A percentile compares a stretch with the other conserved stretches of the same genome.
Conservation (phyloP, 2,113 vertebrate genomes). For the Xerus inauris region DNA sequence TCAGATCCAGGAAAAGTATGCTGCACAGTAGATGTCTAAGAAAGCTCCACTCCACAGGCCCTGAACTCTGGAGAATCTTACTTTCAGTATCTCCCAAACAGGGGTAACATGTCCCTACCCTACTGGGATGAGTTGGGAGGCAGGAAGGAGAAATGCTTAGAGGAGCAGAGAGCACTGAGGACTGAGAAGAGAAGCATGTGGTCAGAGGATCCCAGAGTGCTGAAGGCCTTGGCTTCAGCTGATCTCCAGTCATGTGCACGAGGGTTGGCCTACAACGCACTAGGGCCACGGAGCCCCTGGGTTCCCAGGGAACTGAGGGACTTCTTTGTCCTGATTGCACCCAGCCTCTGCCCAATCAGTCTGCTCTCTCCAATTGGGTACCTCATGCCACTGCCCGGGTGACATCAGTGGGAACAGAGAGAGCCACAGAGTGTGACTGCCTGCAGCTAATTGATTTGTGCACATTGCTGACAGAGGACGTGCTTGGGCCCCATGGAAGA, state of each 20-base stretch:
- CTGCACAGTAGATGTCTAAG: neutral
- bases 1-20: neutral
- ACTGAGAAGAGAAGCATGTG: neutral
- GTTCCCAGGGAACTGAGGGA: neutral
- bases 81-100: neutral
- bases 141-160: no score
- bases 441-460: conserved; percentile 85
- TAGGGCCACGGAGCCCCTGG: neutral
- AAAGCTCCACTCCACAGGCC: neutral
- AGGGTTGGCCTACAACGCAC: neutral
- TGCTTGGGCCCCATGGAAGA: conserved; percentile 75
- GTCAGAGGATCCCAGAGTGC: neutral
- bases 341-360: neutral
- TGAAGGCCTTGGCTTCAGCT: neutral
- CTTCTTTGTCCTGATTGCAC: neutral
- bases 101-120: neutral
- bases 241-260: rapidly evolving
- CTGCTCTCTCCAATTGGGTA: conserved; percentile 63
- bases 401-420: conserved; percentile 85
- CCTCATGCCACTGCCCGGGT: neutral
- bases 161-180: neutral
- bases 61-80: neutral
- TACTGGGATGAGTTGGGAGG: neutral
- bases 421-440: conserved; percentile 76
- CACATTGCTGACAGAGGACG: conserved; percentile 80